Conservation (phyloP, 2,888 invertebrate species). For the Cenopis cana region DNA sequence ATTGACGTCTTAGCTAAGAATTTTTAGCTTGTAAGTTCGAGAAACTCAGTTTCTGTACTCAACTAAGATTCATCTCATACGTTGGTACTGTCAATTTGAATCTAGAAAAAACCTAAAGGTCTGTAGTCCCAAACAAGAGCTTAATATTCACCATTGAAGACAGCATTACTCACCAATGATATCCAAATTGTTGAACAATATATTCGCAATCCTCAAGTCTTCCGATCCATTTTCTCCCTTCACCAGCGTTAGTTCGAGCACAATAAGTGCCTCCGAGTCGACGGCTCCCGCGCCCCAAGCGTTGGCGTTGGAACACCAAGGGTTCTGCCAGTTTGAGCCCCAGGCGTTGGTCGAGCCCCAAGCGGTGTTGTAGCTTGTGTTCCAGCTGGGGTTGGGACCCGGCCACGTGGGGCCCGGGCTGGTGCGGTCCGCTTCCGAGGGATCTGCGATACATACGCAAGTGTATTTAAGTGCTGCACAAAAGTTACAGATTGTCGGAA, state of each 20-base stretch:
- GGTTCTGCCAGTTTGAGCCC: constrained; percentile 87
- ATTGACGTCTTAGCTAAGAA: neutral
- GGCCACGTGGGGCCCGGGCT: constrained; percentile 63
- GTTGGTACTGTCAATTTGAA: neutral
- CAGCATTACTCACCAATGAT: constrained; percentile 90
- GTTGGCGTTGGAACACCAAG: constrained; percentile 80
- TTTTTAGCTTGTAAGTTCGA: neutral
- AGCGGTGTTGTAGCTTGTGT: constrained; percentile 52
- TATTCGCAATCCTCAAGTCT: constrained; percentile 90
- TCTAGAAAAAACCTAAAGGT: neutral
- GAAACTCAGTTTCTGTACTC: neutral
- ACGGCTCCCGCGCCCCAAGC: constrained; percentile 88
- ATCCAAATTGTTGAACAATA: constrained; percentile 97
- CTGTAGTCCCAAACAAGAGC: no score
- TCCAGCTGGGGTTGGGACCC: constrained; percentile 54
- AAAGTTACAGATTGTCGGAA: neutral
- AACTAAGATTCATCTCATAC: neutral
- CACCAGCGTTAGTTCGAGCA: constrained; percentile 82
- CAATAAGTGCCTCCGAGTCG: constrained; percentile 92
- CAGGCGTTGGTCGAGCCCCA: constrained; percentile 85
- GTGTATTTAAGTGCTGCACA: no score
- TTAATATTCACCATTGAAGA: neutral
- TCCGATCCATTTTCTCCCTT: constrained; percentile 80
- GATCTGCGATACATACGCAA: constrained; percentile 45
- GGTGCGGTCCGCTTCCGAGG: constrained; percentile 55